Conservation (phyloP, 2,888 invertebrate species). For the Yponomeuta cagnagella region DNA sequence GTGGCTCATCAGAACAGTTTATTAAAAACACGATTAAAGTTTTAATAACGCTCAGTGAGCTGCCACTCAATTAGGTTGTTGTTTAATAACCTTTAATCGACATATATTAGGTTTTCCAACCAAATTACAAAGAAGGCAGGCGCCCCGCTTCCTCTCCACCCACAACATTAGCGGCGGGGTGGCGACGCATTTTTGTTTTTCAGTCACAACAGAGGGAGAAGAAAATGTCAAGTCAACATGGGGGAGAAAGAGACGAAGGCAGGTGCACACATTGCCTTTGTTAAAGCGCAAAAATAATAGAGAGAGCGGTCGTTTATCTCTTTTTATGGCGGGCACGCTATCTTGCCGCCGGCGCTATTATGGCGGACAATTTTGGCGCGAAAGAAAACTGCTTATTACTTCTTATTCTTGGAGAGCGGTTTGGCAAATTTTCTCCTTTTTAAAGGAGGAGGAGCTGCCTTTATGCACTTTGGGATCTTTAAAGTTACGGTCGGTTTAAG, state of each 20-base stretch:
- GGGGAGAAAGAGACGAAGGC: slow-evolving; percentile 58
- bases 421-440: slow-evolving; percentile 44
- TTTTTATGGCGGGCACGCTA: slow-evolving; percentile 72
- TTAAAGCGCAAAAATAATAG: slow-evolving; percentile 75
- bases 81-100: slow-evolving; percentile 70
- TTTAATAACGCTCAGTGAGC: slow-evolving; percentile 53
- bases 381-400: slow-evolving; percentile 76
- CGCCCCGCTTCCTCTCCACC: slow-evolving; percentile 47
- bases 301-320: slow-evolving; percentile 75
- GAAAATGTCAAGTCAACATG: slow-evolving; percentile 28
- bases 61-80: slow-evolving; percentile 28
- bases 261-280: slow-evolving; percentile 72
- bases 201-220: slow-evolving; percentile 50
- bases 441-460: slow-evolving; percentile 19
- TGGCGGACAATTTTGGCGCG: slow-evolving; percentile 75
- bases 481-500: slow-evolving; percentile 9
- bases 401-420: slow-evolving; percentile 60
- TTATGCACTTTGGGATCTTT: slow-evolving; percentile 13
- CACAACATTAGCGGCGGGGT: slow-evolving; percentile 61
- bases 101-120: slow-evolving; percentile 67
- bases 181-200: slow-evolving; percentile 69
- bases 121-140: slow-evolving; percentile 67
- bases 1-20: neutral
- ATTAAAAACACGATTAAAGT: slow-evolving; percentile 46
- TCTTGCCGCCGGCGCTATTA: slow-evolving; percentile 70